A percentile compares a stretch with the other conserved stretches of the same genome.
phyloP scores from a whole-genome alignment of 2,113 vertebrate genomes.

The Crotalus tigris region DNA sequence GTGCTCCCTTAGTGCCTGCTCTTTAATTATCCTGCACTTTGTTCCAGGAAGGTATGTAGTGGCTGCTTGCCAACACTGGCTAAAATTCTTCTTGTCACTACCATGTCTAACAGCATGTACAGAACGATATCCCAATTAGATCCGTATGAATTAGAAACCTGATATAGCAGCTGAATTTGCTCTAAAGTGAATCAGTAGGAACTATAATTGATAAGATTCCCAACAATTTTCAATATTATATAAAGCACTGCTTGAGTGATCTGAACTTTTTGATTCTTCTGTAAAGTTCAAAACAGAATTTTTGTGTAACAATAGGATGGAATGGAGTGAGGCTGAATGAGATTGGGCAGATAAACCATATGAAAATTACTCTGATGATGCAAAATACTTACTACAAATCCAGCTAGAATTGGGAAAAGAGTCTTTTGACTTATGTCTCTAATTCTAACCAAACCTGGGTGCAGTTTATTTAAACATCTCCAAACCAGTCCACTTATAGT shows the following conservation, averaged over 20 bases:
- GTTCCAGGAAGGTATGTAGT: conserved; percentile 66
- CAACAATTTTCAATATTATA: background rate
- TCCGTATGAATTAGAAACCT: conserved; percentile 65
- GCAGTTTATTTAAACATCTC: background rate
- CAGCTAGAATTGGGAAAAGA: background rate
- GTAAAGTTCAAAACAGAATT: background rate
- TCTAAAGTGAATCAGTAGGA: conserved; percentile 29
- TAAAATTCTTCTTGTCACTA: conserved; percentile 69
- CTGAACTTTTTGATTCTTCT: background rate
- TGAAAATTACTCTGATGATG: background rate
- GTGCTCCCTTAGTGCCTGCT: conserved; percentile 29
- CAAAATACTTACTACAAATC: background rate
- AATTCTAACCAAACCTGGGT: background rate
- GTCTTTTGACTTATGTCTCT: background rate
- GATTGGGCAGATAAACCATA: background rate
- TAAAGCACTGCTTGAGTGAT: background rate
- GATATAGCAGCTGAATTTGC: conserved; percentile 40
- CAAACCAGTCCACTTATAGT: background rate
- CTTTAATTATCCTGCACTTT: conserved; percentile 75
- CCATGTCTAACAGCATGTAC: conserved; percentile 70
- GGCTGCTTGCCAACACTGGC: conserved; percentile 65
- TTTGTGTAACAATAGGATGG: background rate
- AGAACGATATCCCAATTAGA: conserved; percentile 77
- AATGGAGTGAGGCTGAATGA: background rate
- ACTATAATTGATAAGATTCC: conserved; percentile 26